These are phyloP conservation scores for Carassius gibelio DNA, from an alignment of 2,113 vertebrate species.

Conservation along the genomic window DNA sequence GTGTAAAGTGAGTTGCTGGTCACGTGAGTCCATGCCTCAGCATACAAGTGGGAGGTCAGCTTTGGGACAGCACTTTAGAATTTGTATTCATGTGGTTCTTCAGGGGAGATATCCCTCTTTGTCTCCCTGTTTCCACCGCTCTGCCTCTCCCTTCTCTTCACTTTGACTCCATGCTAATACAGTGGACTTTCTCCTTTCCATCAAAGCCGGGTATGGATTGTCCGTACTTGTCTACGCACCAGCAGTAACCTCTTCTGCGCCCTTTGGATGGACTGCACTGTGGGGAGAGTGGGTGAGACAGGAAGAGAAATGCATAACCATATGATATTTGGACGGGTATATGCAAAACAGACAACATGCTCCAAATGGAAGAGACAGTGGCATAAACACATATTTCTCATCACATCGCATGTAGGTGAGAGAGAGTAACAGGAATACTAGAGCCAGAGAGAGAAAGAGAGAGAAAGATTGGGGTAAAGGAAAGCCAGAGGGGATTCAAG, in stretches of 20 bases:
- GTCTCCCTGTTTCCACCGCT: constrained; percentile 44
- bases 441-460: constrained; percentile 22
- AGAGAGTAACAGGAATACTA: constrained; percentile 54
- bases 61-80: constrained; percentile 67
- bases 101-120: constrained; percentile 43
- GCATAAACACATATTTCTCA: constrained; percentile 52
- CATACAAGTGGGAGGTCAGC: constrained; percentile 58
- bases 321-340: constrained; percentile 38
- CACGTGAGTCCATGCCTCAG: constrained; percentile 46
- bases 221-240: constrained; percentile 97
- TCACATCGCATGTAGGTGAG: constrained; percentile 55
- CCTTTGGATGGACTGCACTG: constrained; percentile 96
- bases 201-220: constrained; percentile 84
- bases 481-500: constrained; percentile 5
- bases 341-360: constrained; percentile 49
- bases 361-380: constrained; percentile 45
- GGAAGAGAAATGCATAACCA: constrained; percentile 16
- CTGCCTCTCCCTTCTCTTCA: constrained; percentile 67
- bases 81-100: constrained; percentile 45
- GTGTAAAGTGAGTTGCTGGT: constrained; percentile 53
- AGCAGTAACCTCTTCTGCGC: constrained; percentile 90
- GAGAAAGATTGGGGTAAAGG: neutral
- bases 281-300: constrained; percentile 50
- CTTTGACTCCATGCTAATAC: constrained; percentile 86
- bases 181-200: constrained; percentile 80